phyloP scores from a whole-genome alignment of 2,113 vertebrate genomes.

The Melanerpes formicivorus region DNA sequence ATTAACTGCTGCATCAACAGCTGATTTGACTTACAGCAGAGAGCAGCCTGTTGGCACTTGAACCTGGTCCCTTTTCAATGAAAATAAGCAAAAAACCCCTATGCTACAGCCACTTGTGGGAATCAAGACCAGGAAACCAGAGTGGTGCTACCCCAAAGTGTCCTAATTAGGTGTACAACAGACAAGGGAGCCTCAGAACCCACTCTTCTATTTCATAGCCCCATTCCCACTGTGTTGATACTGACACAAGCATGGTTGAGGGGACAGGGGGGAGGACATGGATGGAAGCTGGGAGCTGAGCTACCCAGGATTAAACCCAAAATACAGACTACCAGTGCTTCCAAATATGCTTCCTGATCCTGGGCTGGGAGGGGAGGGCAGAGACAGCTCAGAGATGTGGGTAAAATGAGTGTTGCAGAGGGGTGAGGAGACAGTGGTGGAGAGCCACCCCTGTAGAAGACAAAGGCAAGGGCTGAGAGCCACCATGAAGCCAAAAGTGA shows the following conservation, averaged over 20 bases:
- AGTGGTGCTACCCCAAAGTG: no score
- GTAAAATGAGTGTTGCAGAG: no score
- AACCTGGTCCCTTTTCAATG: accelerated
- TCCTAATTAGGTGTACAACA: not conserved
- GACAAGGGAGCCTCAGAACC: accelerated
- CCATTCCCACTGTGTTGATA: not conserved
- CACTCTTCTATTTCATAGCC: not conserved
- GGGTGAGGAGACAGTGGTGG: no score
- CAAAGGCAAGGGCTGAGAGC: no score
- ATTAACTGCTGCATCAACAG: not conserved
- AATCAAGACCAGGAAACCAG: not conserved
- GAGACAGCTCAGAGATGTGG: not conserved
- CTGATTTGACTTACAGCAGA: not conserved
- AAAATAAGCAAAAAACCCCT: not conserved
- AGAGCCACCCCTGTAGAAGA: not conserved
- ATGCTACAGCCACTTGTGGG: accelerated
- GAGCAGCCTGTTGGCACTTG: accelerated
- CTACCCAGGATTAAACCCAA: no score
- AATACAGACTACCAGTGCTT: not conserved
- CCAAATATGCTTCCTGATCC: no score
- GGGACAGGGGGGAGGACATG: not conserved
- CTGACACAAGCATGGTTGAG: accelerated
- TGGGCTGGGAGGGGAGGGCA: not conserved
- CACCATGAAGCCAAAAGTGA: no score
- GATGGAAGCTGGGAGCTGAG: not conserved